These are phyloP conservation scores for Sphaeridia pumilis DNA, from an alignment of 2,888 invertebrate species.

Conservation along the genomic window DNA sequence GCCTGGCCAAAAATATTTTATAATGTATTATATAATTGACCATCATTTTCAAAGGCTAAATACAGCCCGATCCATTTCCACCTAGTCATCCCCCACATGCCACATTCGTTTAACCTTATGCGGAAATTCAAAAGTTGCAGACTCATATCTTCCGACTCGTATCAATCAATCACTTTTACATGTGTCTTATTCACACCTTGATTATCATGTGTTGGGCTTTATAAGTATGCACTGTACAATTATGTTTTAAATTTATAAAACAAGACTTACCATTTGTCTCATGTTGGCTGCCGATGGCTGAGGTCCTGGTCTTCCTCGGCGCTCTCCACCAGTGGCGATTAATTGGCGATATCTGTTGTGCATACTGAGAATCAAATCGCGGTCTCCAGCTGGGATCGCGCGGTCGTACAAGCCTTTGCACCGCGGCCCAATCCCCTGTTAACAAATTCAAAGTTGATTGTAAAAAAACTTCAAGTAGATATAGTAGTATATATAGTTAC, in stretches of 20 bases:
- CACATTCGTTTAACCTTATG: too few relatives aligned
- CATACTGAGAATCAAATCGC: constrained; percentile 57
- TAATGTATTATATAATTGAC: too few relatives aligned
- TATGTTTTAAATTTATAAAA: too few relatives aligned
- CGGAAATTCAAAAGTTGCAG: too few relatives aligned
- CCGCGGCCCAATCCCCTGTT: constrained; percentile 34
- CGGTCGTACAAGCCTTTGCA: constrained; percentile 32
- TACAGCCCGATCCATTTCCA: too few relatives aligned
- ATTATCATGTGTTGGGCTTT: not conserved
- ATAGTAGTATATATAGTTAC: too few relatives aligned
- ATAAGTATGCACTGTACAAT: not conserved
- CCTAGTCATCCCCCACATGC: too few relatives aligned
- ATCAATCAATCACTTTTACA: too few relatives aligned
- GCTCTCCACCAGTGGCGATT: constrained; percentile 60
- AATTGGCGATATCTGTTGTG: constrained; percentile 69
- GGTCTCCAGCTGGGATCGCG: constrained; percentile 28
- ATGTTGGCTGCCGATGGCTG: constrained; percentile 70
- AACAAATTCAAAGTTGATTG: too few relatives aligned
- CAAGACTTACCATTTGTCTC: constrained; percentile 59
- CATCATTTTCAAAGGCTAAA: too few relatives aligned
- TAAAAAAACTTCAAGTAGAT: too few relatives aligned
- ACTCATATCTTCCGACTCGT: not conserved
- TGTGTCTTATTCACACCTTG: not conserved
- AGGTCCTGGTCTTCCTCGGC: constrained; percentile 34
- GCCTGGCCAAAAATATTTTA: too few relatives aligned